Evolutionary conservation across 2,113 vertebrate genomes (phyloP), one percentile per base, ranked within the genome.

Genomic region (Dasyornis broadbenti): DNA sequence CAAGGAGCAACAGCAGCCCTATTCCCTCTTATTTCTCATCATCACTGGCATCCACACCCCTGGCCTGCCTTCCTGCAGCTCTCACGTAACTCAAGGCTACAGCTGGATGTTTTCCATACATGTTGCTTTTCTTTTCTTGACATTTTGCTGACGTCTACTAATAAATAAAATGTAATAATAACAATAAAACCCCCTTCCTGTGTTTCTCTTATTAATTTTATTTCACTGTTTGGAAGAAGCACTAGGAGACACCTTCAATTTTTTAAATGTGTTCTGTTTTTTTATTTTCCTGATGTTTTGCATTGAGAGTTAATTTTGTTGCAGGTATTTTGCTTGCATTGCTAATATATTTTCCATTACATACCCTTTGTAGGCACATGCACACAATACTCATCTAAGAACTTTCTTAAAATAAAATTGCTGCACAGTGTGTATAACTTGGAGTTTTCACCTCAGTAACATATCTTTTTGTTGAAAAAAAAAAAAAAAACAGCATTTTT

Each of bases 31-130:
- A 21, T 24, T 89, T 71, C 52, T 79, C 53, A 28, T 28, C 0
- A 0, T 22, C 0, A 1, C 12, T 21, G 45, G 31, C 30, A 57
- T 52, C 22, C 40, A 52, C 4, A 2, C 9, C 16, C 16, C 37
- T 40, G 61, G 13, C 31, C 78, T 44, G n/a, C 18, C 49, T 49
- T 72, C 40, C 85, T 68, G 57, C 22, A 89, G 22, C 28, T 73
- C 54, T 73, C 10, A 3, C 1, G 1, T 52, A 35, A 72, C 39
- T 45, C 24, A 35, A 37, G 50, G 22, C 26, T 80, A 77, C 2
- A 9, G 40, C 0, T n/a, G 50, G 10, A 33, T 52, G 10, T 19
- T 49, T 72, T 81, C 77, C 28, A 9, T 13, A 35, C 6, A 1
- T 15, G 11, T 26, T 57, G 11, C 6, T 78, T 70, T 79, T 68